Base-by-base conservation (phyloP, 2,797 vertebrate species). In the Lindbergichthys nudifrons region DNA sequence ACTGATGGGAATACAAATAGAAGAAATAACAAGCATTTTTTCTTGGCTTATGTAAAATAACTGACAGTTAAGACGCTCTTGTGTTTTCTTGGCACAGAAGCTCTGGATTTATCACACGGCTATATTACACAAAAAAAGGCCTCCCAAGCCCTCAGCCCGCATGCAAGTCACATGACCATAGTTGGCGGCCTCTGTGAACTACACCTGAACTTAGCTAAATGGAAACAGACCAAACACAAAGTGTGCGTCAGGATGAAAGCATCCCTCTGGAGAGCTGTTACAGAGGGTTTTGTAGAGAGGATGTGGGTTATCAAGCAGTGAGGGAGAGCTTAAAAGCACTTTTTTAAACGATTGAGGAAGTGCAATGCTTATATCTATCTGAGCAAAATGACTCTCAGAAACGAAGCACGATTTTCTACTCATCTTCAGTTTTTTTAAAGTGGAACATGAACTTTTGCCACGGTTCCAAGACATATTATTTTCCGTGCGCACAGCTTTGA, bases 171-270 rank as follows among this genome's bases (percentile, higher is more conserved):
- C 80, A 73, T 91, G 89, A 92, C 66, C 81, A 78, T 72, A 77
- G 89, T 75, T 85, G 78, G 87, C 84, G 75, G 87, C 85, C 83
- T 88, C 82, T 80, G 84, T 91, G 93, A 92, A 92, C 90, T 92
- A 90, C 88, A 93, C 92, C 93, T 93, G 91, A 92, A 93, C 90
- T 85, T 86, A 87, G 88, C 86, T 93, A 90, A 93, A 93, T 92
- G 92, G 86, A 93, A 93, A 91, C 91, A 91, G 91, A 93, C 91
- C 91, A 91, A 92, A 92, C 85, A 80, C 77, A 86, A 46, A 90
- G 89, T 87, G 87, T 93, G 89, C 89, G 91, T 92, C 91, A 93
- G 90, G 91, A 92, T 92, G 88, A 93, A 93, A 90, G 90, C 90
- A 92, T 92, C 89, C 71, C 92, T 91, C 88, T 68, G 65, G 89